These are phyloP conservation scores for Canis aureus DNA, from an alignment of 2,113 vertebrate species.

Conservation along the genomic window DNA sequence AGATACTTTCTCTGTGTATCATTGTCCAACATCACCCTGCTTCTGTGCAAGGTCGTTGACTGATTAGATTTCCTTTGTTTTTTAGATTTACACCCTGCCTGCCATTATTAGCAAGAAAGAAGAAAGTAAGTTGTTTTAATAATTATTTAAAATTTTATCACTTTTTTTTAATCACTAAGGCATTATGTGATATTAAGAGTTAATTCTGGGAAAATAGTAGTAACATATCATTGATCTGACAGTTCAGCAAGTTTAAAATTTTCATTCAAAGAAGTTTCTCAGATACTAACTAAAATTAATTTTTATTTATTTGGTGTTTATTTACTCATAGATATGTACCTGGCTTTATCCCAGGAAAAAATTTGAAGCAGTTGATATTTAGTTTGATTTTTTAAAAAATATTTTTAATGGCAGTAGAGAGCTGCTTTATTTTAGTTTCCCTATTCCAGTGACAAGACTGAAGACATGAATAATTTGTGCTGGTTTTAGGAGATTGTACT, in stretches of 20 bases:
- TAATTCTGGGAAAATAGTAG: not conserved
- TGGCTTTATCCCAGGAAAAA: not conserved
- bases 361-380: not conserved
- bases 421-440: not conserved
- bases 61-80: slow-evolving; percentile 59
- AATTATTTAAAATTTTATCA: slow-evolving; percentile 18
- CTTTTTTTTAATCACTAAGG: slow-evolving; percentile 13
- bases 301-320: not conserved
- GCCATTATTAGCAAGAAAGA: slow-evolving; percentile 98
- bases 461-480: not conserved
- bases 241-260: not conserved
- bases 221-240: not conserved
- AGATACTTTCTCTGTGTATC: not conserved
- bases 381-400: not conserved
- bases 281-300: not conserved
- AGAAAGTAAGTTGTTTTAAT: slow-evolving; percentile 93
- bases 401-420: not conserved
- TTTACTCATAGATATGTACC: not conserved
- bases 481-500: not conserved
- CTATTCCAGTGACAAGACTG: not conserved
- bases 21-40: not conserved
- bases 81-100: slow-evolving; percentile 97
- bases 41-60: not conserved
- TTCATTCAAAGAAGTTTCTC: not conserved
- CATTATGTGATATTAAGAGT: not conserved